Conservation (phyloP, 1,140 invertebrate species). For the Prorops nasuta region DNA sequence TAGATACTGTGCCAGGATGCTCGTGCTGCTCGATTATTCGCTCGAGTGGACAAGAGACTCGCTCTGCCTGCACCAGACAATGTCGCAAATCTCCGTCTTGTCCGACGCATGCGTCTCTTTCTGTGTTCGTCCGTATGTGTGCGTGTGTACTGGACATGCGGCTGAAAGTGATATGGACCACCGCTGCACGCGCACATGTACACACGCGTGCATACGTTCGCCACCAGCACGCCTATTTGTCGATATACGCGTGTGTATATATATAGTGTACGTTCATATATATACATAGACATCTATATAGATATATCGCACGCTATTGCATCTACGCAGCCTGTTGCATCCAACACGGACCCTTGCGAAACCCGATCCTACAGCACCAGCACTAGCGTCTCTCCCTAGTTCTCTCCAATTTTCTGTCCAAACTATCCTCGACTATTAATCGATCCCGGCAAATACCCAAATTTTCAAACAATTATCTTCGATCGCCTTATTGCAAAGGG, state of each 20-base stretch:
- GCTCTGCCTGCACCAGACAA: constrained; percentile 22
- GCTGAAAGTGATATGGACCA: too few species aligned
- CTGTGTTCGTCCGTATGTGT: not conserved
- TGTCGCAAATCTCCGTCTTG: constrained; percentile 26
- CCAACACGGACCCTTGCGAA: not conserved
- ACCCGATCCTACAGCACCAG: too few species aligned
- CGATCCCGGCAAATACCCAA: too few species aligned
- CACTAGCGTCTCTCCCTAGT: too few species aligned
- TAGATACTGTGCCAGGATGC: too few species aligned
- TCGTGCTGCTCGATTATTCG: constrained; percentile 30
- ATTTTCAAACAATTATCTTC: too few species aligned
- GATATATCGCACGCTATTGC: constrained; percentile 3
- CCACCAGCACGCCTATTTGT: too few species aligned
- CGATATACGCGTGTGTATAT: not conserved
- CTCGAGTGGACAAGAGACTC: constrained; percentile 25
- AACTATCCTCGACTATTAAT: too few species aligned
- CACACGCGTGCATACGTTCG: not conserved
- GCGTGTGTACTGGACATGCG: not conserved
- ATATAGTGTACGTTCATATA: constrained; percentile 2
- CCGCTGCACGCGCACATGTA: not conserved
- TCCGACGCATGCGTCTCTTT: not conserved
- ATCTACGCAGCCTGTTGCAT: constrained; percentile 26
- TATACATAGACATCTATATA: too few species aligned
- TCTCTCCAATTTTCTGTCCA: too few species aligned
- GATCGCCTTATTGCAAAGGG: too few species aligned